Evolutionary conservation across 2,888 invertebrate genomes (phyloP).

Genomic region (Leucania comma): DNA sequence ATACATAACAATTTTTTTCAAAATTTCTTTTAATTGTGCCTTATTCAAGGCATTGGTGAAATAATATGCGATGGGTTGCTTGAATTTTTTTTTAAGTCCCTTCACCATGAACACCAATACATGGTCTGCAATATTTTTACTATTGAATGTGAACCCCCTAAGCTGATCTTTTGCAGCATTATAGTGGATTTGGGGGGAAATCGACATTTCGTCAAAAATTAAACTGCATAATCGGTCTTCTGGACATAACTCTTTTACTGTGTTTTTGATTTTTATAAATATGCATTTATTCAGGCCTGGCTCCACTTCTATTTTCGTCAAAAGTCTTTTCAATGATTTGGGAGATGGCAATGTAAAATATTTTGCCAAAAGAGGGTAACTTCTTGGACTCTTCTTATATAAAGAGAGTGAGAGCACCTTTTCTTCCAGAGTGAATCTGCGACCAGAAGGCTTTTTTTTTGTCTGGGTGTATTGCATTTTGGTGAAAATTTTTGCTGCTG

Average conservation of each 20-base stretch:
- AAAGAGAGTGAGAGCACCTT: constrained; percentile 17
- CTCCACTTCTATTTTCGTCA: constrained; percentile 12
- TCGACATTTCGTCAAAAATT: constrained; percentile 52
- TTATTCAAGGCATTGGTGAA: too few species aligned
- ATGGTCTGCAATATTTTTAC: not conserved
- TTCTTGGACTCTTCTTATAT: constrained; percentile 25
- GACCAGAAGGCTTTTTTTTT: constrained; percentile 17
- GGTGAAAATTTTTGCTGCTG: constrained; percentile 12
- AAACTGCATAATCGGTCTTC: constrained; percentile 16
- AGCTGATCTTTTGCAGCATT: constrained; percentile 12
- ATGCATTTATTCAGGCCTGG: constrained; percentile 5
- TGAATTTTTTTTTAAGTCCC: too few species aligned
- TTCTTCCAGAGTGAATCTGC: constrained; percentile 21
- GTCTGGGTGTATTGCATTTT: constrained; percentile 22
- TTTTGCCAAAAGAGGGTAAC: constrained; percentile 15
- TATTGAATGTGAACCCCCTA: constrained; percentile 5
- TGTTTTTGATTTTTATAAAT: constrained; percentile 17
- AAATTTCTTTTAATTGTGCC: not conserved
- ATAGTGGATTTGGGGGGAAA: constrained; percentile 25
- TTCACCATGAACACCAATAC: too few species aligned
- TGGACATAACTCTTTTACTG: constrained; percentile 1
- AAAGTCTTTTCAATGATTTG: constrained; percentile 11
- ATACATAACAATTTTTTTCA: not conserved
- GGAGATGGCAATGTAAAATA: constrained; percentile 20
- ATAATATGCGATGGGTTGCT: too few species aligned